Conservation (phyloP, 2,888 invertebrate genomes). For the Drosophila meridiana region DNA sequence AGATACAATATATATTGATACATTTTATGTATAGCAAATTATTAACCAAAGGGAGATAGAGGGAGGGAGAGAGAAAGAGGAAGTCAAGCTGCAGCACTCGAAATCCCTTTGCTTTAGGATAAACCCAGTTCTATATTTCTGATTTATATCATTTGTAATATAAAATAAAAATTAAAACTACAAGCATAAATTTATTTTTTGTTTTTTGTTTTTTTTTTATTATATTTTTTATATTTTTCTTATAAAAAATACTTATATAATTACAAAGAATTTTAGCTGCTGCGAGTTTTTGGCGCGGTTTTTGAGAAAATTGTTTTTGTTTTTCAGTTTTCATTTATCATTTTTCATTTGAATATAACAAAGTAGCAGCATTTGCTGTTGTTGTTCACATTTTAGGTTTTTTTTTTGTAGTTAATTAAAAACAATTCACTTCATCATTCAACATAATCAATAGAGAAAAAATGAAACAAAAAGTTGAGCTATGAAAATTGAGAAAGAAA, state of each 20-base stretch:
- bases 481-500: slow-evolving; percentile 22
- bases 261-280: slow-evolving; percentile 78
- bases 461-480: slow-evolving; percentile 29
- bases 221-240: slow-evolving; percentile 81
- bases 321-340: slow-evolving; percentile 17
- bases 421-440: slow-evolving; percentile 66
- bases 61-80: neutral
- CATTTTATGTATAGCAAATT: neutral
- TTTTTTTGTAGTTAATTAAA: slow-evolving; percentile 52
- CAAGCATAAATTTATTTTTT: slow-evolving; percentile 7
- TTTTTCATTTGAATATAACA: slow-evolving; percentile 55
- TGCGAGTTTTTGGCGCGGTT: slow-evolving; percentile 76
- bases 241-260: slow-evolving; percentile 83
- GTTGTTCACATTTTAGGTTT: slow-evolving; percentile 22
- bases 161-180: slow-evolving; percentile 5
- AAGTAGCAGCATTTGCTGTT: slow-evolving; percentile 64
- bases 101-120: too few species aligned
- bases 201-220: slow-evolving; percentile 52
- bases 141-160: neutral
- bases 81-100: too few species aligned
- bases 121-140: neutral
- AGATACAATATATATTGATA: neutral
- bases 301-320: slow-evolving; percentile 62
- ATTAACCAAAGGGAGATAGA: neutral
- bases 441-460: slow-evolving; percentile 51